Percentiles rank a stretch among this genome's conserved stretches.
phyloP scores from a whole-genome alignment of 2,113 vertebrate species.

The Oncorhynchus mykiss region DNA sequence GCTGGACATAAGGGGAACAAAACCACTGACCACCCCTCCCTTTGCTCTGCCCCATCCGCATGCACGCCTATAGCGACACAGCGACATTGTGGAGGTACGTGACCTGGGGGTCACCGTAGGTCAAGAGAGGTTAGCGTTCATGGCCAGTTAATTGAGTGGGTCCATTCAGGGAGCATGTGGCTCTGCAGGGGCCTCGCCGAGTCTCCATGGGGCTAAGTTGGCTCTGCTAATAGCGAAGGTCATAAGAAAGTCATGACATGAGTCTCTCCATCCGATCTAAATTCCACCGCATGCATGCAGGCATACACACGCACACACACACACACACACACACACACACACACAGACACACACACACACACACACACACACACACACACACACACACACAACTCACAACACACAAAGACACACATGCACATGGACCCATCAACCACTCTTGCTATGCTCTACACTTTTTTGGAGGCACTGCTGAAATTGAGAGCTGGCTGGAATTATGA shows the following conservation, averaged over 20 bases:
- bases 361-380: not conserved
- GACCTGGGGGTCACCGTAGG: constrained; percentile 45
- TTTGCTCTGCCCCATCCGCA: constrained; percentile 38
- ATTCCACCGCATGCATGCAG: not conserved
- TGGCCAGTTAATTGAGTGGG: constrained; percentile 73
- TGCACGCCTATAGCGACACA: constrained; percentile 31
- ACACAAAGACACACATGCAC: not conserved
- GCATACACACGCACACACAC: not conserved
- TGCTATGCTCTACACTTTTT: too few relatives aligned
- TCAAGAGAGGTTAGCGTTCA: constrained; percentile 59
- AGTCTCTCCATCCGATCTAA: not conserved
- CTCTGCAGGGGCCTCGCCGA: constrained; percentile 36
- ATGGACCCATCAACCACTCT: not conserved
- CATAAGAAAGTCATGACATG: constrained; percentile 29
- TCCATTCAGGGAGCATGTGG: constrained; percentile 54
- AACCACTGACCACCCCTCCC: constrained; percentile 55
- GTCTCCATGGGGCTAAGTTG: constrained; percentile 6
- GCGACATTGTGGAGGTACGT: constrained; percentile 45
- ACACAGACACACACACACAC: not conserved
- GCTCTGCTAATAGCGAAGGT: constrained; percentile 3
- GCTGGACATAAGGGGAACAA: constrained; percentile 64
- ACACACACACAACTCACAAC: not conserved
- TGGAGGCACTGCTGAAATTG: not conserved
- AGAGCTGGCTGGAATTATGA: not conserved
- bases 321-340: not conserved